Evolutionary conservation across 2,888 invertebrate genomes (phyloP).

Genomic region (Drosophila histrio): DNA sequence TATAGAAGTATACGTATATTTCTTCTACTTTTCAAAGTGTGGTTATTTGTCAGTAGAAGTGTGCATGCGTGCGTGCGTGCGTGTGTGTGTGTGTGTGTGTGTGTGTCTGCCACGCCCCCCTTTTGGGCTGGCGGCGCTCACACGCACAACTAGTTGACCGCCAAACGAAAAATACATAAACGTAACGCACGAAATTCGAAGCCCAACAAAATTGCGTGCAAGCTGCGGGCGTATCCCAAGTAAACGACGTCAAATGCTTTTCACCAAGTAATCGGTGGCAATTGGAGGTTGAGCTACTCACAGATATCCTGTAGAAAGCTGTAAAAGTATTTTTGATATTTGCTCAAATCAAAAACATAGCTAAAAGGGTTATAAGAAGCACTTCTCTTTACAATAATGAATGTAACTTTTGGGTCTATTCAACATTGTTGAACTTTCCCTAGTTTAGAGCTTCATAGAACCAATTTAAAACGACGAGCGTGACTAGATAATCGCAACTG

Average conservation of each 20-base stretch:
- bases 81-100: not conserved
- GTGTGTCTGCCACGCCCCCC: slow-evolving; percentile 46
- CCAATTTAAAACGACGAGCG: too few relatives aligned
- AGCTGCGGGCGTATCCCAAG: slow-evolving; percentile 47
- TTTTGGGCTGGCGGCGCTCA: slow-evolving; percentile 12
- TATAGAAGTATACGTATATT: not conserved
- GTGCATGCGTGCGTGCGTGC: not conserved
- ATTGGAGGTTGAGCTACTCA: not conserved
- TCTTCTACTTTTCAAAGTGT: not conserved
- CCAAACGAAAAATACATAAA: slow-evolving; percentile 37
- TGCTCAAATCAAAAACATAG: not conserved
- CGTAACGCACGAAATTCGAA: slow-evolving; percentile 40
- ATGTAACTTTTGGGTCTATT: too few relatives aligned
- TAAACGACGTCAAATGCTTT: slow-evolving; percentile 45
- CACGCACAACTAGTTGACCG: slow-evolving; percentile 53
- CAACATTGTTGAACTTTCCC: too few relatives aligned
- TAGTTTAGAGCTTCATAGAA: too few relatives aligned
- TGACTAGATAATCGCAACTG: too few relatives aligned
- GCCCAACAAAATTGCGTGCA: slow-evolving; percentile 53
- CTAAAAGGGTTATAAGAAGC: not conserved
- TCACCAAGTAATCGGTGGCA: slow-evolving; percentile 18
- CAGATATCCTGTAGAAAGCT: not conserved
- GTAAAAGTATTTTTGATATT: not conserved
- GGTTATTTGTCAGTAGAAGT: not conserved
- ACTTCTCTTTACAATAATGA: not conserved